Evolutionary conservation across 2,888 invertebrate genomes (phyloP).

Genomic region (Coremacera marginata): DNA sequence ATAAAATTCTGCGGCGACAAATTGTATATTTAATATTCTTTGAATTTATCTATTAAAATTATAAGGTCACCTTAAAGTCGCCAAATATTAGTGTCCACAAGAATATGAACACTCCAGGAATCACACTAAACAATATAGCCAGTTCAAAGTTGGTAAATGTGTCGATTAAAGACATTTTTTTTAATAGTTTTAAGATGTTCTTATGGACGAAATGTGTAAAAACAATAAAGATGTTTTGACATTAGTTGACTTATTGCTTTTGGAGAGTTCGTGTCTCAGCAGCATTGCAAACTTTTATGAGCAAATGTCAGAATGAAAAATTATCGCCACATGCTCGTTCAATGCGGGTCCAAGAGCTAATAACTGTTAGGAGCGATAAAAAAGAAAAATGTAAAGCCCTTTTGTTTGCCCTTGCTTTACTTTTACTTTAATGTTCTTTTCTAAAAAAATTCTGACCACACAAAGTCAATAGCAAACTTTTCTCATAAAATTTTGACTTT

Average conservation of each 20-base stretch:
- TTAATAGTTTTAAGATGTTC: not conserved
- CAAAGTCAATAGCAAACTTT: too few species aligned
- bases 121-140: conserved; percentile 54
- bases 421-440: too few species aligned
- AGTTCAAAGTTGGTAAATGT: conserved; percentile 52
- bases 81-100: conserved; percentile 62
- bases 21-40: not conserved
- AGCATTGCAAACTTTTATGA: not conserved
- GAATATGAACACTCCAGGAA: conserved; percentile 62
- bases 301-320: not conserved
- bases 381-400: too few species aligned
- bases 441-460: too few species aligned
- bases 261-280: not conserved
- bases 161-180: conserved; percentile 33
- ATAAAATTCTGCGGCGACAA: conserved; percentile 62
- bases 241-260: not conserved
- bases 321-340: not conserved
- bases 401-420: too few species aligned
- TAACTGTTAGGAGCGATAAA: too few species aligned
- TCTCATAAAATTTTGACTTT: too few species aligned
- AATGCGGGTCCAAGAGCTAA: too few species aligned
- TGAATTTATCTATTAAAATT: not conserved
- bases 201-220: not conserved
- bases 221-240: not conserved
- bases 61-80: conserved; percentile 57